Percentiles rank a stretch among this genome's conserved stretches.
Conservation (phyloP, 2,888 invertebrate species). For the Eupithecia insigniata region DNA sequence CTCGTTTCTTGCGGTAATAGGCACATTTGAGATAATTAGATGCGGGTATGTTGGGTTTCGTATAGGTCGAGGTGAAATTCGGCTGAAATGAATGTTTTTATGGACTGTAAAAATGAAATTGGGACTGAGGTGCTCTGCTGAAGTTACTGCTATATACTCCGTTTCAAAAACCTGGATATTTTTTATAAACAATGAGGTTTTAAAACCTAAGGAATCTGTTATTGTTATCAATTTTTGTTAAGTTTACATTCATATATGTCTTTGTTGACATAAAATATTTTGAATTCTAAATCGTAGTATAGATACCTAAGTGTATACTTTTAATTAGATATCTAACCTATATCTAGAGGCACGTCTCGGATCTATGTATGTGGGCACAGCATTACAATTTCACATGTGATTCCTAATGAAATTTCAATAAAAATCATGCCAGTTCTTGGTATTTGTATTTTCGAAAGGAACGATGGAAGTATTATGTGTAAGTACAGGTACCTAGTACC, state of each 20-base stretch:
- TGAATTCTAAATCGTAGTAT: no score
- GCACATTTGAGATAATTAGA: constrained; percentile 44
- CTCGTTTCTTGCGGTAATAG: constrained; percentile 52
- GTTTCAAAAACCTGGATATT: no score
- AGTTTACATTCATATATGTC: no score
- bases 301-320: no score
- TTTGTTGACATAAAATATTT: no score
- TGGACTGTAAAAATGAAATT: constrained; percentile 18
- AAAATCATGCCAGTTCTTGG: no score
- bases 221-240: no score
- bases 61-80: constrained; percentile 17
- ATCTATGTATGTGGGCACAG: not conserved
- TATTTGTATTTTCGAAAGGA: no score
- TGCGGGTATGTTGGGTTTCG: constrained; percentile 32
- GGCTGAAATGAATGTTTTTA: constrained; percentile 23
- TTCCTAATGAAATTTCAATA: not conserved
- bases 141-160: no score
- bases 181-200: no score
- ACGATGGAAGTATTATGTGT: not conserved
- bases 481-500: no score
- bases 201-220: no score
- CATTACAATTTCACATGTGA: not conserved
- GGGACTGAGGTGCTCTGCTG: constrained; percentile 8
- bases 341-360: not conserved
- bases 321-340: not conserved